These are phyloP conservation scores for Scaptomyza tumidula DNA, from an alignment of 2,888 invertebrate genomes.

Conservation along the genomic window DNA sequence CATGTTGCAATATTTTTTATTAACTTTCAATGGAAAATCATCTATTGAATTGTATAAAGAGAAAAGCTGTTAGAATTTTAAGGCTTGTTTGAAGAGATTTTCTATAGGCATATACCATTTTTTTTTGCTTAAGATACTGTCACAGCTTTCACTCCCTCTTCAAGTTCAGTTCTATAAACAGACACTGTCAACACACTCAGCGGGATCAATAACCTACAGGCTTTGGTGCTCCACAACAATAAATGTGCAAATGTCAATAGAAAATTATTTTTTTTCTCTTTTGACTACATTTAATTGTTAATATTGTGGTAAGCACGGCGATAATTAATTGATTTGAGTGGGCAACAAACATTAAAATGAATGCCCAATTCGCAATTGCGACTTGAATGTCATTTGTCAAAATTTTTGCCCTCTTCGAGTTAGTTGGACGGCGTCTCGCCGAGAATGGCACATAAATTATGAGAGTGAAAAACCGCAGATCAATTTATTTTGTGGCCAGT, in stretches of 20 bases:
- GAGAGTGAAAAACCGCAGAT: constrained; percentile 63
- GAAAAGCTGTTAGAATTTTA: too few relatives aligned
- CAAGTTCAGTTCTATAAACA: too few relatives aligned
- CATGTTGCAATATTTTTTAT: constrained; percentile 8
- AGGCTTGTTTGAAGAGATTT: too few relatives aligned
- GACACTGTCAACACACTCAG: constrained; percentile 43
- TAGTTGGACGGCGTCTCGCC: constrained; percentile 4
- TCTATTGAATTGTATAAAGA: too few relatives aligned
- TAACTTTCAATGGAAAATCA: background rate
- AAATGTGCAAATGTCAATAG: constrained; percentile 9
- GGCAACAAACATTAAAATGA: constrained; percentile 59
- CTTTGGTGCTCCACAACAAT: background rate
- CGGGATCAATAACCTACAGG: constrained; percentile 53
- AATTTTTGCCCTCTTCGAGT: constrained; percentile 27
- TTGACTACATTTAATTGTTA: constrained; percentile 35
- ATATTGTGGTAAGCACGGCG: constrained; percentile 16
- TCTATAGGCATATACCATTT: too few relatives aligned
- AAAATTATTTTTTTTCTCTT: constrained; percentile 9
- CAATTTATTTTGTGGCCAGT: constrained; percentile 70
- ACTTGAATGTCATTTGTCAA: constrained; percentile 59
- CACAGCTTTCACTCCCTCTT: background rate
- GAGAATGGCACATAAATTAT: constrained; percentile 64
- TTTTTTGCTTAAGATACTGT: too few relatives aligned
- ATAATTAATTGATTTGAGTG: constrained; percentile 73
- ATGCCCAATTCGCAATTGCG: constrained; percentile 47